Evolutionary conservation across 2,113 vertebrate genomes (phyloP), one percentile per base, ranked within the genome.

Genomic region (Macquaria ambigua): DNA sequence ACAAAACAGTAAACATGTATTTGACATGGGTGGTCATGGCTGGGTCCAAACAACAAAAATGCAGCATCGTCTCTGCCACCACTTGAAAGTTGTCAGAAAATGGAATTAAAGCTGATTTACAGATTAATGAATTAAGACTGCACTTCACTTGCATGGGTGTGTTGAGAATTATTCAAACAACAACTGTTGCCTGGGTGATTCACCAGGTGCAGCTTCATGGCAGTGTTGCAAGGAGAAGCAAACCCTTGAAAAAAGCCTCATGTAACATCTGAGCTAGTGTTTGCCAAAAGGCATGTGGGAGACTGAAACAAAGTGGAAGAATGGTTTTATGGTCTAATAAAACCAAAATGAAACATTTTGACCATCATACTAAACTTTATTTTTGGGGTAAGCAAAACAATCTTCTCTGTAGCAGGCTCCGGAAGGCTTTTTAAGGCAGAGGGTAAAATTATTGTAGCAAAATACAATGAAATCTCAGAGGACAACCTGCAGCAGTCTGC

Each of bases 51-150:
- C 6, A n/a, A 41, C 39, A 43, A n/a, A 43, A 66, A 2, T 1
- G 18, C 15, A 52, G 48, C 15, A 18, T 16, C 0, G 7, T 61
- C 8, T 63, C 61, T 63, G 61, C 31, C 61, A 21, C 6, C 61
- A 63, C 56, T 28, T 25, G 9, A 56, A 25, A 59, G 34, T 43
- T 66, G 18, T 28, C 16, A 31, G 12, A 34, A 37, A 20, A 53
- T 55, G 16, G 14, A 21, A 71, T 71, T 55, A 16, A 41, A 73
- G 28, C 69, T 5, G 52, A 77, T 79, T 79, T 59, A 46, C 53
- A 20, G 11, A 28, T 21, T 4, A 1, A 16, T 52, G 55, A 39
- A 15, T 52, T 21, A 20, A 56, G 5, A 15, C 23, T 43, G 10
- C 34, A 58, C 18, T 23, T 62, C 6, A 67, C 16, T 41, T 14